Base-by-base conservation (phyloP, 2,113 vertebrate genomes). In the Scortum barcoo region DNA sequence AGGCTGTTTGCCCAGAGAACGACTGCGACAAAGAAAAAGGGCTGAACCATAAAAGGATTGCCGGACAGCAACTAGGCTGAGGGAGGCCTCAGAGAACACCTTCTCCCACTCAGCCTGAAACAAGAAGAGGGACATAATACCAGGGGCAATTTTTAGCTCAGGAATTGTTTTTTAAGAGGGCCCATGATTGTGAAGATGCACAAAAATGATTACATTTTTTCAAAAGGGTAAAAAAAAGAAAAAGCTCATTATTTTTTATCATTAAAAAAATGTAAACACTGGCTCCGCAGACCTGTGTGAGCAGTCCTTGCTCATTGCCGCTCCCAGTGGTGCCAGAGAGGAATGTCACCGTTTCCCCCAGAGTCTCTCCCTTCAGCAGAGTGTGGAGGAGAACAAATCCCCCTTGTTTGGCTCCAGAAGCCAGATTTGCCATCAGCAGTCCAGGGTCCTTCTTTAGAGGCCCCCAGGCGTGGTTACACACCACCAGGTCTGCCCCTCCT, bases 361-460 rank as follows among this genome's bases (percentile, higher is more conserved):
- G 87, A 6, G 93, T 92, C 58, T 97, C 93, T 44, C 96, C 98
- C 66, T 92, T 94, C 17, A 99, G 95, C 78, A 99, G 91, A 0
- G 96, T 94, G 90, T 99, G 98, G 4, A 99, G 33, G 58, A 99
- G 92, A 72, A 99, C 57, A 90, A 99, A 99, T 0, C 97, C 98
- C 0, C 95, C 96, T 46, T 96, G 95, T 87, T 94, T 97, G 40
- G 95, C 88, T 20, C 95, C 93, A 6, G 97, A 96, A 5, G 83
- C 85, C 93, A 99, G 94, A 86, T 99, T 96, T 61, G 78, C n/a
- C 42, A 99, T 36, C 2, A 96, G 87, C 4, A 81, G 54, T n/a
- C 63, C 2, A 0, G 94, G 87, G 36, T 95, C 93, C 0, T n/a
- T 79, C 2, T 88, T 85, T 0, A 92, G 46, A 11, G 88, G 56